Conservation (phyloP, 2,797 vertebrate species). For the Spinus pinus region DNA sequence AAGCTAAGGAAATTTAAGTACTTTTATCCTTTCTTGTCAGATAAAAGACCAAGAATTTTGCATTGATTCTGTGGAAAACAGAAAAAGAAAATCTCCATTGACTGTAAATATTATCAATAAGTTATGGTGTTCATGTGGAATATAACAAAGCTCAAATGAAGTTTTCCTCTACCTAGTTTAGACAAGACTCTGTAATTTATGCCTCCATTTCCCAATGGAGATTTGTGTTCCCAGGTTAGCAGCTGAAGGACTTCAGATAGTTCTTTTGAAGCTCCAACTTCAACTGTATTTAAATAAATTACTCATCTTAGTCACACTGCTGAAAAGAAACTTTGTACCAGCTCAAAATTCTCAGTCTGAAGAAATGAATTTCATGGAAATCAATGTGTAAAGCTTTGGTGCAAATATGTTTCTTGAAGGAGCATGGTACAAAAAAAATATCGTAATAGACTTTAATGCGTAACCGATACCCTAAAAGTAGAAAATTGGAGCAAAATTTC, state of each 20-base stretch:
- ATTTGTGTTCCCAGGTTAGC: neutral
- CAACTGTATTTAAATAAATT: neutral
- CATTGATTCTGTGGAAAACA: neutral
- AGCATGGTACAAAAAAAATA: neutral
- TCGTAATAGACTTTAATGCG: accelerated
- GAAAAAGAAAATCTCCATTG: neutral
- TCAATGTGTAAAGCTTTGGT: neutral
- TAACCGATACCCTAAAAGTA: neutral
- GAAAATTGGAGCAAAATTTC: neutral
- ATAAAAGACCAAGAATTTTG: neutral
- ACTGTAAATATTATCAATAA: neutral
- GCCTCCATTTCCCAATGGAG: neutral
- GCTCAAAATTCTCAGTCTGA: neutral
- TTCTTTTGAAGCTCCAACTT: neutral
- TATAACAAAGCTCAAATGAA: neutral
- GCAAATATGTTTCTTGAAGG: neutral
- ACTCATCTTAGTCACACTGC: neutral
- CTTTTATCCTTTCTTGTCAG: neutral
- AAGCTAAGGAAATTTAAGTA: neutral
- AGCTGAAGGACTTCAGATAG: neutral
- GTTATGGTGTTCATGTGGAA: neutral
- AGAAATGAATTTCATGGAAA: neutral
- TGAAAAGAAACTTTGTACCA: neutral
- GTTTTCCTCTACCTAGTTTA: neutral
- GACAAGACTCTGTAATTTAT: neutral